phyloP scores from a whole-genome alignment of 2,888 invertebrate species.

The Euplagia quadripunctaria region DNA sequence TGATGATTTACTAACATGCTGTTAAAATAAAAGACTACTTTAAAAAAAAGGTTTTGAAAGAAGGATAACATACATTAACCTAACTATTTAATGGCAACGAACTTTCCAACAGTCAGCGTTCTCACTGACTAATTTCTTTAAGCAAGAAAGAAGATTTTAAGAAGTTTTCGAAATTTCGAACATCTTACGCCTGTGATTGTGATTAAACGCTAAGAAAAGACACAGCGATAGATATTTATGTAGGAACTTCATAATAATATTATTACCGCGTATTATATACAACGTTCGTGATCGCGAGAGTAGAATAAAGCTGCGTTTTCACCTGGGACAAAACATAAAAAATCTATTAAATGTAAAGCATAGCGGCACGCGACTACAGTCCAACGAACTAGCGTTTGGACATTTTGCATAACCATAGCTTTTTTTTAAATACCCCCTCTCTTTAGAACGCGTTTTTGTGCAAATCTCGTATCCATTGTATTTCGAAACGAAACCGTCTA shows the following conservation, averaged over 20 bases:
- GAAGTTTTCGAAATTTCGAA: constrained; percentile 18
- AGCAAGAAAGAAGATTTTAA: constrained; percentile 31
- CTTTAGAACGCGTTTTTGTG: constrained; percentile 81
- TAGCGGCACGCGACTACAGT: constrained; percentile 78
- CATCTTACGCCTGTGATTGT: constrained; percentile 12
- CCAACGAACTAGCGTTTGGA: constrained; percentile 62
- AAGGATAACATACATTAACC: constrained; percentile 43
- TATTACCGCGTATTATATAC: constrained; percentile 1
- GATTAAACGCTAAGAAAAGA: neutral
- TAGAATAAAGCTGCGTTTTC: constrained; percentile 57
- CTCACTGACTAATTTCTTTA: constrained; percentile 32
- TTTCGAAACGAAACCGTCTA: constrained; percentile 72
- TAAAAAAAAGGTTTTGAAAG: constrained; percentile 23
- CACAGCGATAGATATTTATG: constrained; percentile 10
- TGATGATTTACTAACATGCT: too few relatives aligned
- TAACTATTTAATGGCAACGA: constrained; percentile 17
- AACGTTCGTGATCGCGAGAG: constrained; percentile 30
- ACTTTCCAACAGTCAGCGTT: constrained; percentile 37
- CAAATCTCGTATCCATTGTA: constrained; percentile 84
- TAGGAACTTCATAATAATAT: constrained; percentile 19
- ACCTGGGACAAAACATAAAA: constrained; percentile 60
- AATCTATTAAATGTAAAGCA: constrained; percentile 68
- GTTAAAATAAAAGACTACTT: too few relatives aligned
- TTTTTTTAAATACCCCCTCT: constrained; percentile 63
- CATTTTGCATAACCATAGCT: constrained; percentile 54